Base-by-base conservation (phyloP, 2,888 invertebrate species). In the Apocheima hispidaria region DNA sequence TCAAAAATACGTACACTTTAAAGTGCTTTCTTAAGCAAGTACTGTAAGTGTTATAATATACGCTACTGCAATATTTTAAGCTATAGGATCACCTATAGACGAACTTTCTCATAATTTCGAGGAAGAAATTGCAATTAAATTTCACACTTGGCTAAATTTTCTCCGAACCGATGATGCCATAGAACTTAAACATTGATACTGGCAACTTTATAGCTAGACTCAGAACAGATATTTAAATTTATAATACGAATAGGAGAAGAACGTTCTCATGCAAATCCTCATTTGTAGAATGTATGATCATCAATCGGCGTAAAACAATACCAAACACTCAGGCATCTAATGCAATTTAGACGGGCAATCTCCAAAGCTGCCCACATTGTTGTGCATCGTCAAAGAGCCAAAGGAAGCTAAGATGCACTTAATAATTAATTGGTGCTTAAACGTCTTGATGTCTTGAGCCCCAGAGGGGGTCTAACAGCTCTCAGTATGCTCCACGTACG, bases 401-500 rank as follows among this genome's bases (percentile, higher is more conserved):
- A 90, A 89, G 90, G 87, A 89, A 84, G 83, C 82, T 62, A 52
- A 62, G 84, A 83, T 79, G 80, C 83, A 50, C 84, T 92, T 90
- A 92, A 92, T 92, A 91, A 92, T 92, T 92, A 92, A 92, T 90
- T 86, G 87, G 79, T 86, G 88, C 86, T 91, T 92, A 91, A 92
- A 85, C 84, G 89, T 81, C 89, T 88, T 84, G 90, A 89, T 90
- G 89, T 92, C 91, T 91, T 87, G 82, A 79, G 75, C 79, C 80
- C 83, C 84, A 73, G 72, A 84, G 81, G 84, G 81, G 26, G 78
- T 83, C 87, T 88, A 86, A 86, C 84, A 78, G 84, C 88, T 86
- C 82, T 82, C 78, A 86, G 86, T 86, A 87, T 52, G 28, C n/a
- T 44, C 35, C 52, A 48, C 48, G 21, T 62, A 57, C 41, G 61